Conservation (phyloP, 2,888 invertebrate species). For the Gari tellinella region DNA sequence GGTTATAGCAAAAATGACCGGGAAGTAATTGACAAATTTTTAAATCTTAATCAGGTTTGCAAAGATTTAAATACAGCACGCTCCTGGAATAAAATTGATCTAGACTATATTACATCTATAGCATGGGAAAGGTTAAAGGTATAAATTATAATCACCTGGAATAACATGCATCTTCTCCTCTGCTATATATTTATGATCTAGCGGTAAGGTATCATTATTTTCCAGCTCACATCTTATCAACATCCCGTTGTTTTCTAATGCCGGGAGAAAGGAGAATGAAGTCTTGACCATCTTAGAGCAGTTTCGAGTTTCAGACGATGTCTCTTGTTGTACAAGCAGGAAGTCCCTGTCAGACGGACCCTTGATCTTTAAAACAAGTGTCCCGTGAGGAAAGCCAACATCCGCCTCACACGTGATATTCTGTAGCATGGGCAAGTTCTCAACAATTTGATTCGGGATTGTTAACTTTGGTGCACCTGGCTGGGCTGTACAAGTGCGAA, state of each 20-base stretch:
- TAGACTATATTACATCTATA: too few relatives aligned
- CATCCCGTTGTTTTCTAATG: conserved; percentile 40
- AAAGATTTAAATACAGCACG: too few relatives aligned
- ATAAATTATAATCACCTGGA: too few relatives aligned
- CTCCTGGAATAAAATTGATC: too few relatives aligned
- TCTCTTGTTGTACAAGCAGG: conserved; percentile 8
- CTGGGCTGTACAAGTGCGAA: conserved; percentile 27
- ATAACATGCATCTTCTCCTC: conserved; percentile 49
- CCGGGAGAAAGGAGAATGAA: conserved; percentile 44
- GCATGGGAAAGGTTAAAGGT: too few relatives aligned
- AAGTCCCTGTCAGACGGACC: conserved; percentile 36
- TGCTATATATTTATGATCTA: conserved; percentile 30
- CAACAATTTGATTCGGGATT: conserved; percentile 55
- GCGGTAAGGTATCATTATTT: conserved; percentile 37
- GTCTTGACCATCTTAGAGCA: conserved; percentile 29
- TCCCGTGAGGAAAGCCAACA: conserved; percentile 57
- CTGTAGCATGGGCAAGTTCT: conserved; percentile 30
- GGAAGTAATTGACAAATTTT: too few relatives aligned
- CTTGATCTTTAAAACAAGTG: conserved; percentile 39
- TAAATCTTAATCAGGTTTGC: too few relatives aligned
- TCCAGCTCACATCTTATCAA: conserved; percentile 56
- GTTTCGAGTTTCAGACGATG: conserved; percentile 16
- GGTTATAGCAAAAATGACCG: too few relatives aligned
- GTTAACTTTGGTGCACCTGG: conserved; percentile 50
- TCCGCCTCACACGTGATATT: conserved; percentile 53